phyloP scores from a whole-genome alignment of 2,888 invertebrate genomes.

The Glyphotaelius pellucidus region DNA sequence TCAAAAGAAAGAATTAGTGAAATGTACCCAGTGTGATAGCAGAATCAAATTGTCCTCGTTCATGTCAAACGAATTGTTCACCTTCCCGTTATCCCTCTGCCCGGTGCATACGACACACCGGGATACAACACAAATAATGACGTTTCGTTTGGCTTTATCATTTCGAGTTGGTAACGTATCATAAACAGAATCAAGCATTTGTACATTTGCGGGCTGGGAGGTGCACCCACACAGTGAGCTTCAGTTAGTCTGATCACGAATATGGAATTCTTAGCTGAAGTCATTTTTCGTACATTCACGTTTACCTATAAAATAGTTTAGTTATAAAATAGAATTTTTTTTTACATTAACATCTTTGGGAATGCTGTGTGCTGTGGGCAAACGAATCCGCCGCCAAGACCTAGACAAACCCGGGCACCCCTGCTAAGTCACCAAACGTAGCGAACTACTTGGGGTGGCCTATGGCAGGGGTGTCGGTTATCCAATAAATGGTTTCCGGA shows the following conservation, averaged over 20 bases:
- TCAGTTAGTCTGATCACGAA: not conserved
- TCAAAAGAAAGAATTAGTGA: not conserved
- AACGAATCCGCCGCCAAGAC: no score
- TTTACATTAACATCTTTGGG: no score
- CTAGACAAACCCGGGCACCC: no score
- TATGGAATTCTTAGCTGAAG: no score
- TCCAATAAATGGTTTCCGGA: no score
- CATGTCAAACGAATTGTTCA: not conserved
- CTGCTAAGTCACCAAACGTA: no score
- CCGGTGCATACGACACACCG: slow-evolving; percentile 22
- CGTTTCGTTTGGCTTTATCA: slow-evolving; percentile 49
- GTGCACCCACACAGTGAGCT: not conserved
- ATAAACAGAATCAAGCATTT: slow-evolving; percentile 41
- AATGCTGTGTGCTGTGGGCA: no score
- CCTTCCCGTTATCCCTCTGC: not conserved
- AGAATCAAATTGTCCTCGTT: not conserved
- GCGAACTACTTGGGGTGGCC: no score
- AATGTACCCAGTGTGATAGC: not conserved
- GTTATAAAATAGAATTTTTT: no score
- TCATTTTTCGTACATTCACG: no score
- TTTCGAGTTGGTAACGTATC: slow-evolving; percentile 35
- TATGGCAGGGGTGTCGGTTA: no score
- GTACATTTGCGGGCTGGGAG: slow-evolving; percentile 16
- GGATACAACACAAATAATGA: slow-evolving; percentile 37
- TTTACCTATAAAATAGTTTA: no score